Conservation (phyloP, 2,888 invertebrate species). For the Kryphioiulus occultus region DNA sequence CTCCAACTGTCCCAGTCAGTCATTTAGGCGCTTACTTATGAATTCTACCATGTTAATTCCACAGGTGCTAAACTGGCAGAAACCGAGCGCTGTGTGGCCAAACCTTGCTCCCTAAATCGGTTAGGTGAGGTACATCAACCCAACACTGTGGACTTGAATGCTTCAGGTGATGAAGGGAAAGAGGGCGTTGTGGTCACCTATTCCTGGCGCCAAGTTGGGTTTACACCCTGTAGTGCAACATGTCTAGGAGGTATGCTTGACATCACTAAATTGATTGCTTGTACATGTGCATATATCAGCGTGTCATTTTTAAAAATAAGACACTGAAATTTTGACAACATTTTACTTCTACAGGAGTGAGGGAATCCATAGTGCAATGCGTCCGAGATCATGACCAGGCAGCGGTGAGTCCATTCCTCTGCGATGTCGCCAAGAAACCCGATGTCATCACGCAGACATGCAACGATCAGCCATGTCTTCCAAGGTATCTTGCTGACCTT, state of each 20-base stretch:
- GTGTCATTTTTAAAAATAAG: neutral
- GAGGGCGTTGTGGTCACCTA: constrained; percentile 74
- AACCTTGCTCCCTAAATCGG: constrained; percentile 69
- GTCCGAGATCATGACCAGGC: constrained; percentile 85
- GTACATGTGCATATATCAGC: neutral
- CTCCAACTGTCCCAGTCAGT: too few relatives aligned
- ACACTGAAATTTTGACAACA: neutral
- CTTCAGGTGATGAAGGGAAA: constrained; percentile 27
- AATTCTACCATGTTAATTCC: too few relatives aligned
- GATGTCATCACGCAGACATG: constrained; percentile 88
- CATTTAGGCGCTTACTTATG: too few relatives aligned
- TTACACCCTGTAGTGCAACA: constrained; percentile 91
- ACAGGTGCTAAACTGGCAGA: constrained; percentile 76
- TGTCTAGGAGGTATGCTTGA: constrained; percentile 75
- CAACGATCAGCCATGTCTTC: constrained; percentile 95
- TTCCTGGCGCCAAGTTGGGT: constrained; percentile 88
- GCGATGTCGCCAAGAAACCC: constrained; percentile 85
- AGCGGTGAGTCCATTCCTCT: constrained; percentile 86
- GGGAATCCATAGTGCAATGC: constrained; percentile 88
- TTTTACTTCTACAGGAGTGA: constrained; percentile 64
- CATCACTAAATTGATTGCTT: too few relatives aligned
- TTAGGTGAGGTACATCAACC: constrained; percentile 48
- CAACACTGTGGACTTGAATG: neutral
- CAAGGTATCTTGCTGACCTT: constrained; percentile 66
- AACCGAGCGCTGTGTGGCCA: constrained; percentile 80